Evolutionary conservation across 2,113 vertebrate species (phyloP).

Genomic region (Pseudopipra pipra): DNA sequence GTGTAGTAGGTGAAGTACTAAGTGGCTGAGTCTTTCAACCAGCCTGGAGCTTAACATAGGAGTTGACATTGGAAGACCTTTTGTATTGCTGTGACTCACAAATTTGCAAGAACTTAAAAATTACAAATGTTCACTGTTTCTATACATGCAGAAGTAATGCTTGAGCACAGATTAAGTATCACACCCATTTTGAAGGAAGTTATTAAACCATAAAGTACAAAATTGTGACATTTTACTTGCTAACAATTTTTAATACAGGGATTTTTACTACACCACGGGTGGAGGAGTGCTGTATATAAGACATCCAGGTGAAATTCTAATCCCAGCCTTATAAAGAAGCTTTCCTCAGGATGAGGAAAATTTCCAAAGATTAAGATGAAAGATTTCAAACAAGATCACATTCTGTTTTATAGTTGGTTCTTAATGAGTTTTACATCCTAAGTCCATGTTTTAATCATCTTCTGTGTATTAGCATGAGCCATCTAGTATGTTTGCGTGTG

Average conservation of each 20-base stretch:
- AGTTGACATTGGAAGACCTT: background rate
- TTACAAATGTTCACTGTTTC: background rate
- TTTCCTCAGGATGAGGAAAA: background rate
- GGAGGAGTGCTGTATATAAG: background rate
- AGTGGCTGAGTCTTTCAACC: background rate
- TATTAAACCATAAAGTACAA: background rate
- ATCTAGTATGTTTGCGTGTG: background rate
- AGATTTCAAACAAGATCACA: background rate
- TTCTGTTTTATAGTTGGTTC: background rate
- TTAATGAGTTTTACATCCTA: constrained; percentile 26
- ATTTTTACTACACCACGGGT: background rate
- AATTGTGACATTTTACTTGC: background rate
- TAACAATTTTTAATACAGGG: background rate
- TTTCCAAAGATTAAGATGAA: background rate
- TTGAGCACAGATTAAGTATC: background rate
- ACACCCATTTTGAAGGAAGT: background rate
- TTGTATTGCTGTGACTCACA: background rate
- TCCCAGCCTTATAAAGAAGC: background rate
- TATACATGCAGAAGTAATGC: background rate
- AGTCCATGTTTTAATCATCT: constrained; percentile 7
- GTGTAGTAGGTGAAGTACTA: background rate
- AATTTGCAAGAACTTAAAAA: background rate
- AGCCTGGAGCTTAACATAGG: background rate
- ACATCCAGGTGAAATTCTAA: background rate
- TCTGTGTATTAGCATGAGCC: background rate